Base-by-base conservation (phyloP, 2,113 vertebrate species). In the Osmerus mordax region DNA sequence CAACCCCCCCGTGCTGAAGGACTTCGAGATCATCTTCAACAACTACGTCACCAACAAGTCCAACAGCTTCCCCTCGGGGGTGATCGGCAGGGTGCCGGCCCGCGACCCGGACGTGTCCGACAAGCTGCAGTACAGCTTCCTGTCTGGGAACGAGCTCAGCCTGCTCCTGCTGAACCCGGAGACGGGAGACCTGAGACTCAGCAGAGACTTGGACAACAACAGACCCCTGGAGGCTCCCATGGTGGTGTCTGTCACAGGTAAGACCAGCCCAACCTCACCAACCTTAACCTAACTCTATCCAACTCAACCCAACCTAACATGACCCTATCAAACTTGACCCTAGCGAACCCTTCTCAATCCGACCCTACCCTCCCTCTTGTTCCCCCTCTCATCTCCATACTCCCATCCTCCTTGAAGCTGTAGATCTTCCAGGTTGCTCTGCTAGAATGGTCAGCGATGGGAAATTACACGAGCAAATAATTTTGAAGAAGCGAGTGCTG, bases 21-120 rank as follows among this genome's bases (percentile, higher is more conserved):
- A 99, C 87, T 99, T 99, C 88, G 95, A 98, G 90, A 97, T 99
- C 61, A 94, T 99, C 73, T 99, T 99, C 87, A 99, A 99, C 85
- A 96, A 99, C 92, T 99, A 99, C 0, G 90, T 98, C 81, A 98
- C 96, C 76, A 97, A 98, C 82, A 98, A 97, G 75, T 97, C 97
- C 77, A 96, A 95, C 83, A 99, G 97, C 83, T 99, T 99, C 80
- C 97, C 97, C 2, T 89, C 93, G 0, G 96, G 97, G 0, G 93
- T 98, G 62, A 99, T 99, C 3, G 97, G 97, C 63, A 97, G 92
- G 82, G 93, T 99, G 32, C 97, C 97, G 0, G 97, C 96, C 41
- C 92, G 94, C 0, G 97, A 99, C 82, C 97, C 97, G 0, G 97
- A 99, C 72, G 93, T 98, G 53, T 96, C 94, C 0, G 97, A 98